Percentiles rank a stretch among this genome's conserved stretches.
Evolutionary conservation across 1,140 invertebrate genomes (phyloP).

Genomic region (Musca domestica): DNA sequence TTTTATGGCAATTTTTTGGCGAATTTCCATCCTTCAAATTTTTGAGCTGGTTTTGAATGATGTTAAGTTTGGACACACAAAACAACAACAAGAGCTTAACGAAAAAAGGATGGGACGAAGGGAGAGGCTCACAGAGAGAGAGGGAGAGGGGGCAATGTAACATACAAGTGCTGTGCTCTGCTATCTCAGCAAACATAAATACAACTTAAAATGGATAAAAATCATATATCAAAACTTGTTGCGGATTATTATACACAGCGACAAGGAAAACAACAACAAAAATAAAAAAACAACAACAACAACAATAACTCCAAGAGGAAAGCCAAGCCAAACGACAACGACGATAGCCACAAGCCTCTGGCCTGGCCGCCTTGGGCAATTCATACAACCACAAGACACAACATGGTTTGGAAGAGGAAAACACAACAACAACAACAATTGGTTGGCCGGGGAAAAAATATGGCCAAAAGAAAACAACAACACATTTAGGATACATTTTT

Average conservation of each 20-base stretch:
- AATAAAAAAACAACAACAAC: not conserved
- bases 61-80: not conserved
- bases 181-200: conserved; percentile 9
- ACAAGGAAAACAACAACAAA: not conserved
- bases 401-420: too few relatives aligned
- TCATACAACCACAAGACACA: too few relatives aligned
- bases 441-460: too few relatives aligned
- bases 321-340: too few relatives aligned
- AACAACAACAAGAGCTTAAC: not conserved
- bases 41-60: conserved; percentile 12
- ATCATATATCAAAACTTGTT: conserved; percentile 21
- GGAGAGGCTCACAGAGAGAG: too few relatives aligned
- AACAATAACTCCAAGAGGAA: too few relatives aligned
- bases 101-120: not conserved
- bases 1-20: not conserved
- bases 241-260: not conserved
- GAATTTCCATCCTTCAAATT: conserved; percentile 14
- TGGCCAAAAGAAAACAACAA: too few relatives aligned
- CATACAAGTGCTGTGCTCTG: not conserved
- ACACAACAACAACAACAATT: too few relatives aligned
- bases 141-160: too few relatives aligned
- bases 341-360: too few relatives aligned
- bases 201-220: conserved; percentile 22
- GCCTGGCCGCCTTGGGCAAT: too few relatives aligned
- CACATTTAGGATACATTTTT: too few relatives aligned